Percentiles rank a stretch among this genome's conserved stretches.
These are phyloP conservation scores for Parasteatoda lunata DNA, from an alignment of 2,888 invertebrate genomes.

Conservation along the genomic window DNA sequence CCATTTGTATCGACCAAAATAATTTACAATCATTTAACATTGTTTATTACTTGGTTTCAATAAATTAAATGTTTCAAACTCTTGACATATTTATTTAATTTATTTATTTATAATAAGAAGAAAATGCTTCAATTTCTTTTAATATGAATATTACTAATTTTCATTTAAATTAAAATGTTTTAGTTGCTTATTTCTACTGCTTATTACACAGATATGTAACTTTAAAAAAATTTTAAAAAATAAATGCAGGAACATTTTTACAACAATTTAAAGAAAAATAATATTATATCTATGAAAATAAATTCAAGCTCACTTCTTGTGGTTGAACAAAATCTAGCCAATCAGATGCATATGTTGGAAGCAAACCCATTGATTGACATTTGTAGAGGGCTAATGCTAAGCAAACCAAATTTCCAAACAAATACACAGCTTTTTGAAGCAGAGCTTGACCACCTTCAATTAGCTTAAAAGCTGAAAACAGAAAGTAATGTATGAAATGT, in stretches of 20 bases:
- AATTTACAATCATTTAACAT: too few relatives aligned
- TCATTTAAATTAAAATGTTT: too few relatives aligned
- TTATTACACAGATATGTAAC: too few relatives aligned
- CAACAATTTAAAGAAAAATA: background rate
- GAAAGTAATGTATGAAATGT: background rate
- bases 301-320: constrained; percentile 77
- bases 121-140: too few relatives aligned
- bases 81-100: too few relatives aligned
- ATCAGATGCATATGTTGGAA: constrained; percentile 97
- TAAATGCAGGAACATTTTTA: background rate
- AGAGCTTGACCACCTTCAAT: constrained; percentile 93
- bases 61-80: too few relatives aligned
- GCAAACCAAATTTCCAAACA: constrained; percentile 94
- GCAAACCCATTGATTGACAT: constrained; percentile 96
- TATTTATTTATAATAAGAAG: too few relatives aligned
- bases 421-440: constrained; percentile 93
- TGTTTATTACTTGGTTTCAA: too few relatives aligned
- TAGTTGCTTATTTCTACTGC: too few relatives aligned
- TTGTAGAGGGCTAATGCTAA: constrained; percentile 94
- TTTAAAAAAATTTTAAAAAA: too few relatives aligned
- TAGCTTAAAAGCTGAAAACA: constrained; percentile 84
- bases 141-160: too few relatives aligned
- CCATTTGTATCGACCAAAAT: too few relatives aligned
- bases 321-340: constrained; percentile 98
- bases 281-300: background rate